These are phyloP conservation scores for Pipistrellus nathusii DNA, from an alignment of 2,797 vertebrate genomes.

Conservation along the genomic window DNA sequence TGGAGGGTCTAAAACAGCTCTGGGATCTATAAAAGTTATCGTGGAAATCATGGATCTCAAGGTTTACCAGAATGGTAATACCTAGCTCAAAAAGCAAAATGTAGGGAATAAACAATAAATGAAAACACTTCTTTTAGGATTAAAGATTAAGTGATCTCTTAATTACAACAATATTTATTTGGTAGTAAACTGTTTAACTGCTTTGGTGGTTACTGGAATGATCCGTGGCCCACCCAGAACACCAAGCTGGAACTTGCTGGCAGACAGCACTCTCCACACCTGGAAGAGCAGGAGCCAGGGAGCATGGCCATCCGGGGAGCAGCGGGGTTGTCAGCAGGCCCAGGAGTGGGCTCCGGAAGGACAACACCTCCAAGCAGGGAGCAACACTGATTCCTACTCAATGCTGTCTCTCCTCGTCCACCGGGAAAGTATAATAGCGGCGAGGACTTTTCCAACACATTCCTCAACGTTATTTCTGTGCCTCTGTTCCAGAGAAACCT, in stretches of 20 bases:
- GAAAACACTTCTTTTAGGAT: conserved; percentile 2
- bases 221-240: background rate
- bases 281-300: background rate
- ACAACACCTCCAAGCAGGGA: background rate
- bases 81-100: background rate
- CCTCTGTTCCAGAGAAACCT: background rate
- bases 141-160: conserved; percentile 24
- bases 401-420: background rate
- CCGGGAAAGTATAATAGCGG: background rate
- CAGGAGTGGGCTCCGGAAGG: accelerated
- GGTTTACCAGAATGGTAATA: background rate
- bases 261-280: background rate
- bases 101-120: background rate
- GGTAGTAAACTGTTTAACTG: background rate
- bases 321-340: background rate
- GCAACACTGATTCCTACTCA: background rate
- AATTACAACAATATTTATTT: background rate
- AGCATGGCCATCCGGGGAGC: background rate
- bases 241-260: background rate
- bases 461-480: background rate
- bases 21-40: background rate
- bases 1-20: background rate
- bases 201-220: background rate
- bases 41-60: background rate
- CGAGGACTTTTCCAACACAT: background rate